Evolutionary conservation across 2,113 vertebrate genomes (phyloP), one percentile per base, ranked within the genome.

Genomic region (Aphyosemion australe): DNA sequence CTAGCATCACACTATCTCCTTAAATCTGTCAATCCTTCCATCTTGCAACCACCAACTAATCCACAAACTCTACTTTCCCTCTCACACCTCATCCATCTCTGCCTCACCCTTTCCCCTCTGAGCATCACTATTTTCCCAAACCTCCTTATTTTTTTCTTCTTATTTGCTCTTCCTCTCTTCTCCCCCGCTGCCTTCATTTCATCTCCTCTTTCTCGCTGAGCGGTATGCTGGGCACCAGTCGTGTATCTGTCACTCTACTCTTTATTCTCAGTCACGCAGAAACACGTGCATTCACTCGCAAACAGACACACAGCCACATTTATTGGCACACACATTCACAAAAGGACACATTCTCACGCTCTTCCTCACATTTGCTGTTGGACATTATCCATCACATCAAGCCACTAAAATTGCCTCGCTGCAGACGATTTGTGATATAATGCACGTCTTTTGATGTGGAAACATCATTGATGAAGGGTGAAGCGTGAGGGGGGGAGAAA

Each of bases 261-360:
- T 34, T 82, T 82, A 79, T 80, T 69, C 65, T 55, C 41, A 75
- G 59, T 72, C 70, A 78, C 45, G 18, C 58, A 7, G 52, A 76
- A 54, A 76, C 60, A 72, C 49, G 65, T 62, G 52, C 26, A 72
- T 12, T 48, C 5, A 37, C 18, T 26, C 34, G 9, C 46, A 58
- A 49, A 46, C 12, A 19, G 12, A 49, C 42, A 62, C 18, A 32
- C 21, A 20, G 34, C 39, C 7, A 34, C 1, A 18, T 10, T 5
- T 48, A 72, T 64, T 39, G n/a, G 57, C 46, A 18, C 31, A 20
- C 37, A 56, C 21, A 43, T 43, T 21, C 21, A 31, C 16, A n/a
- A 46, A 47, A 47, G 6, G 14, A 37, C 2, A 14, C 16, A 43
- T 34, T 48, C 21, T 13, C 18, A 34, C 26, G 10, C 39, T 26